These are phyloP conservation scores for Diachasmimorpha longicaudata DNA, from an alignment of 1,140 invertebrate genomes.

Conservation along the genomic window DNA sequence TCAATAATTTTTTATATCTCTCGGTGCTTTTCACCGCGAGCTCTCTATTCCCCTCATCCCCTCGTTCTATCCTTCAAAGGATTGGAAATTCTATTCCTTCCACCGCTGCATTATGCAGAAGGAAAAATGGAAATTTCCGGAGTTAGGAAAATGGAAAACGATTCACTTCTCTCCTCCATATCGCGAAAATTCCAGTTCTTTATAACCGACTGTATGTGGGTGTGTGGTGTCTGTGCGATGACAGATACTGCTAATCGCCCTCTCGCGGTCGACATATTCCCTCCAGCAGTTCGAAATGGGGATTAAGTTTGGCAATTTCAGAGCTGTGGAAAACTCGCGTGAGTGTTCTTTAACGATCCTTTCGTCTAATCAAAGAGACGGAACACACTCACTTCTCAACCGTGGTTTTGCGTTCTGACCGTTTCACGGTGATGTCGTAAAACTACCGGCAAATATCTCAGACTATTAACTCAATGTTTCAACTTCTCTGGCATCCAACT, in stretches of 20 bases:
- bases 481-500: not conserved
- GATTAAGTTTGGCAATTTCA: slow-evolving; percentile 9
- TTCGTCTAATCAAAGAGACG: slow-evolving; percentile 28
- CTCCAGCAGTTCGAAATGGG: not conserved
- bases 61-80: not conserved
- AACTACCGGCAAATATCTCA: not conserved
- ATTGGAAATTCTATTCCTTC: slow-evolving; percentile 11
- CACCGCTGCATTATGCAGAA: slow-evolving; percentile 15
- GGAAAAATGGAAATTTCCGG: slow-evolving; percentile 5
- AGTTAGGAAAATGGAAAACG: slow-evolving; percentile 10
- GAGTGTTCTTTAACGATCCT: slow-evolving; percentile 27
- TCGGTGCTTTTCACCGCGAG: not conserved
- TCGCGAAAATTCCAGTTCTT: not conserved
- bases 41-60: not conserved
- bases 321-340: not conserved
- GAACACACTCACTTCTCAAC: not conserved
- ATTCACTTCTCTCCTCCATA: not conserved
- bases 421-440: not conserved
- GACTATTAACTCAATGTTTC: not conserved
- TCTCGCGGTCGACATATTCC: not conserved
- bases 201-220: not conserved
- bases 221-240: not conserved
- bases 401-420: not conserved
- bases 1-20: slow-evolving; percentile 5
- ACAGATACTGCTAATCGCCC: not conserved